Evolutionary conservation across 2,797 vertebrate species (phyloP).

Genomic region (Furcifer pardalis): DNA sequence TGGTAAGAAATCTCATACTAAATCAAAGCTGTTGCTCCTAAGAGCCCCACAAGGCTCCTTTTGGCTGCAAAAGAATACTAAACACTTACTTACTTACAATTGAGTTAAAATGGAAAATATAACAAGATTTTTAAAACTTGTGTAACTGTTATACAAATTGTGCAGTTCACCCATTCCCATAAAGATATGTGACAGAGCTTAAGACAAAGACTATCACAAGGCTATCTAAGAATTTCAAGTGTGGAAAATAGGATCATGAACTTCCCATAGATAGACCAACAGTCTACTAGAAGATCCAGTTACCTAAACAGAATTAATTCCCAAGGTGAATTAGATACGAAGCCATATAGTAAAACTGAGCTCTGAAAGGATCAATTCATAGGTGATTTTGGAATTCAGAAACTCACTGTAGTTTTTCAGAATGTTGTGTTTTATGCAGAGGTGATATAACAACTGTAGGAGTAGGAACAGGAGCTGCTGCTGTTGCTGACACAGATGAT

Average conservation of each 20-base stretch:
- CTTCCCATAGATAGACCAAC: neutral
- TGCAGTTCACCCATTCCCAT: neutral
- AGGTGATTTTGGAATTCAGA: neutral
- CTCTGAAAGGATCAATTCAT: neutral
- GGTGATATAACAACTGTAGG: slow-evolving; percentile 39
- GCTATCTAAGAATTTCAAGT: neutral
- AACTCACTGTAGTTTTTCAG: slow-evolving; percentile 80
- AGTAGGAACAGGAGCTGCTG: slow-evolving; percentile 43
- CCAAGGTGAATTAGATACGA: too few species aligned
- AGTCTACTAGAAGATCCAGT: neutral
- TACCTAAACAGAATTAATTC: too few species aligned
- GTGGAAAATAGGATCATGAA: neutral
- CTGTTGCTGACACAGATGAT: slow-evolving; percentile 40
- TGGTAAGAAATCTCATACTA: too few species aligned
- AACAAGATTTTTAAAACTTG: neutral
- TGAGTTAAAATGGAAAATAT: neutral
- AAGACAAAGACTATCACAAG: neutral
- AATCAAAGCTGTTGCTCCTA: too few species aligned
- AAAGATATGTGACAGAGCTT: neutral
- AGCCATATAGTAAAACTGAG: neutral
- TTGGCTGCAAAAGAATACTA: neutral
- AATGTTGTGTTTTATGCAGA: slow-evolving; percentile 58
- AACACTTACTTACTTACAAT: neutral
- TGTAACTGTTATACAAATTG: neutral
- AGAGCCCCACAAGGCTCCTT: too few species aligned